Conservation (phyloP, 2,888 invertebrate species). For the Diloba caeruleocephala region DNA sequence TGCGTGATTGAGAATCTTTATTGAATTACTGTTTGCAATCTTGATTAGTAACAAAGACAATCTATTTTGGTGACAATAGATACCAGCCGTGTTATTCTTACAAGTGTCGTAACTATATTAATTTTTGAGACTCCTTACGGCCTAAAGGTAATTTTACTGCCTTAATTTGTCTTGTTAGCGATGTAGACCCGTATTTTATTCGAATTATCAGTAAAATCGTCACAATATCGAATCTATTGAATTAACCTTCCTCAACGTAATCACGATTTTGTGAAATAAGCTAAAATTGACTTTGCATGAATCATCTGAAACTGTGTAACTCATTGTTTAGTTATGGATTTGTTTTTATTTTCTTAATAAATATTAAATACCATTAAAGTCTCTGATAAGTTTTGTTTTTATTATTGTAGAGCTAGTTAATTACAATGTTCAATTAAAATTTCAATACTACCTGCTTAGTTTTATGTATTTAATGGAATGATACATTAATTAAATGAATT, state of each 20-base stretch:
- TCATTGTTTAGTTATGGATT: conserved; percentile 21
- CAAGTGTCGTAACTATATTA: conserved; percentile 26
- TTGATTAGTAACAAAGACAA: conserved; percentile 32
- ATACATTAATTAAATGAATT: too few relatives aligned
- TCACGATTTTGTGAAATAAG: conserved; percentile 2
- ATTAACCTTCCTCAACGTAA: conserved; percentile 5
- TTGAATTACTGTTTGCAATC: conserved; percentile 35
- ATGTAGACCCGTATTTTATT: conserved; percentile 21
- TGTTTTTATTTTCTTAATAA: neutral
- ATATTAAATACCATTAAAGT: neutral
- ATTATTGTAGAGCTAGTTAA: too few relatives aligned
- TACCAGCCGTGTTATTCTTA: conserved; percentile 33
- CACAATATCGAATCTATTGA: conserved; percentile 2
- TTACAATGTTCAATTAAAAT: too few relatives aligned
- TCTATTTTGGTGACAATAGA: conserved; percentile 36
- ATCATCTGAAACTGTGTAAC: conserved; percentile 42
- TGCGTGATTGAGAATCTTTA: conserved; percentile 54
- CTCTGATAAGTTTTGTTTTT: too few relatives aligned
- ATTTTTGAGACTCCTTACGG: conserved; percentile 19
- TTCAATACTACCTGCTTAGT: too few relatives aligned
- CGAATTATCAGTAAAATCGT: conserved; percentile 2
- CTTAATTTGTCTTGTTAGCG: conserved; percentile 47
- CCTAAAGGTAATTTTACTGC: conserved; percentile 40
- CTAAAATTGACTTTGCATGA: conserved; percentile 22
- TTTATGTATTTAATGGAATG: too few relatives aligned